These are phyloP conservation scores for Coptodon rendalli DNA, from an alignment of 2,113 vertebrate species.

Conservation along the genomic window DNA sequence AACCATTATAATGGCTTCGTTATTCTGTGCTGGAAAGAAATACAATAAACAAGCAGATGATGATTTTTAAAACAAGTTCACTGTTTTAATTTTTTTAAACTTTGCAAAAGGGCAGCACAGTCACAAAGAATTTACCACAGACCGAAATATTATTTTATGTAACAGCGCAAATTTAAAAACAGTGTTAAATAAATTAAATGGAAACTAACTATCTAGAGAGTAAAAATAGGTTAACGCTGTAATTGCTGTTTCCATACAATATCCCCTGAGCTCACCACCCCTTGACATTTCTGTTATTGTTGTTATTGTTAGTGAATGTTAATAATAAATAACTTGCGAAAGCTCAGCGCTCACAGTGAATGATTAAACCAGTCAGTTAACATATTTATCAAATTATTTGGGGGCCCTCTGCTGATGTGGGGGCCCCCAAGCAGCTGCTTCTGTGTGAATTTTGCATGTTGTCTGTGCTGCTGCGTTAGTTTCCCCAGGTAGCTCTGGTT, in stretches of 20 bases:
- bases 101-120: neutral
- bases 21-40: neutral
- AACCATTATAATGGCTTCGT: neutral
- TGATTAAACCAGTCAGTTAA: neutral
- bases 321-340: neutral
- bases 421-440: neutral
- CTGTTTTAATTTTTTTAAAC: neutral
- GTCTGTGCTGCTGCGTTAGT: neutral
- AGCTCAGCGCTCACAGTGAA: neutral
- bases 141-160: neutral
- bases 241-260: neutral
- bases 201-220: neutral
- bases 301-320: neutral
- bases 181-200: neutral
- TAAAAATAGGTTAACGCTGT: fast-evolving
- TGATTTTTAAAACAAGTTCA: neutral
- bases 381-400: neutral
- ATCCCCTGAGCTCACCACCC: neutral
- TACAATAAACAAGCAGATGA: neutral
- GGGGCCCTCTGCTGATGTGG: neutral
- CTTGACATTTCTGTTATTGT: neutral
- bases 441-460: neutral
- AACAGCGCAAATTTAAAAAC: neutral
- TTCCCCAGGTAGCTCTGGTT: neutral
- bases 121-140: neutral